Conservation (phyloP, 2,113 vertebrate species). For the Psittacus erithacus region DNA sequence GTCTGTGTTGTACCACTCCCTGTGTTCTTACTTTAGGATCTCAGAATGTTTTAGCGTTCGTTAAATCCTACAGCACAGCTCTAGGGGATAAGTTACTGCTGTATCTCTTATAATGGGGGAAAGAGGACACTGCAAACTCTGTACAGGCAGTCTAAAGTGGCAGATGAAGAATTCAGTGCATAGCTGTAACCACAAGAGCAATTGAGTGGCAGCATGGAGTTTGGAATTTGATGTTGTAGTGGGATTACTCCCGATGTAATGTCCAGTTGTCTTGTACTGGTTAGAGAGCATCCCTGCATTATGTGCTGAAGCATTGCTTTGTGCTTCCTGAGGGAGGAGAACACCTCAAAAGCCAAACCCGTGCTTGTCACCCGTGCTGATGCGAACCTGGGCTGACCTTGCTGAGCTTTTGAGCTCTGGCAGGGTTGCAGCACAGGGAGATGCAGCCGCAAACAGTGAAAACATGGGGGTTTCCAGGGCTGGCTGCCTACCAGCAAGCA, state of each 20-base stretch:
- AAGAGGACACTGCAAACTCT: not conserved
- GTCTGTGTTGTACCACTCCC: not conserved
- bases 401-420: not conserved
- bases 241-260: not conserved
- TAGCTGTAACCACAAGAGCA: not conserved
- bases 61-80: not conserved
- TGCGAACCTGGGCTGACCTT: not conserved
- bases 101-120: not conserved
- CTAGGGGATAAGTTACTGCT: not conserved
- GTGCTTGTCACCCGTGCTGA: not conserved
- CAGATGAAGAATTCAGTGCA: not conserved
- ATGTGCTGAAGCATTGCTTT: not conserved
- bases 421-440: not conserved
- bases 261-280: not conserved
- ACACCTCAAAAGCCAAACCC: not conserved
- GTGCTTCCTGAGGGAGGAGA: not conserved
- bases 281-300: not conserved
- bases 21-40: not conserved
- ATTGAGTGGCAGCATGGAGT: not conserved
- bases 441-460: not conserved
- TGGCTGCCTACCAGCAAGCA: conserved; percentile 12
- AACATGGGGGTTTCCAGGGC: not conserved
- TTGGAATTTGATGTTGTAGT: not conserved
- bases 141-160: not conserved
- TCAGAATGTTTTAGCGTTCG: not conserved